A percentile compares a stretch with the other conserved stretches of the same genome.
These are phyloP conservation scores for Eurytoma californica DNA, from an alignment of 2,888 invertebrate genomes.

Conservation along the genomic window DNA sequence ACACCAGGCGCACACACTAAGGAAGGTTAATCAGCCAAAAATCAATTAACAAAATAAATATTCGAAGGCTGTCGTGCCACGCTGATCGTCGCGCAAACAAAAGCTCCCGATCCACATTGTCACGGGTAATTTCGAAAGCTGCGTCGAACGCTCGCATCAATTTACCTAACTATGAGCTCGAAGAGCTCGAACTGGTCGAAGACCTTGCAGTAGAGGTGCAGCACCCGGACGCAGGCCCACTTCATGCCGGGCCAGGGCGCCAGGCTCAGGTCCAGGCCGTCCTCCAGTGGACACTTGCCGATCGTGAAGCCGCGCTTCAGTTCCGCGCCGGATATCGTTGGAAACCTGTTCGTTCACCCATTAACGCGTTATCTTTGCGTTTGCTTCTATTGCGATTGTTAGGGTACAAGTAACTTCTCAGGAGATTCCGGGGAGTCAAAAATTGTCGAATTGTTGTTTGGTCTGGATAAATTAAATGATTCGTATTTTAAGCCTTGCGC, in stretches of 20 bases:
- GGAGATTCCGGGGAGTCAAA: neutral
- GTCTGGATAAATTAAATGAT: neutral
- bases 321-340: conserved; percentile 71
- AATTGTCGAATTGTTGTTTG: conserved; percentile 22
- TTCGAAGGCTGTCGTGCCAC: too few relatives aligned
- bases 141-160: neutral
- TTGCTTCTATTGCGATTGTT: neutral
- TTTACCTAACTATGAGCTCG: conserved; percentile 87
- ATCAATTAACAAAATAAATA: too few relatives aligned
- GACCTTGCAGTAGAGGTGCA: conserved; percentile 91
- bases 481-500: too few relatives aligned
- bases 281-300: conserved; percentile 75
- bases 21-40: too few relatives aligned
- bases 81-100: too few relatives aligned
- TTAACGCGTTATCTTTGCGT: neutral
- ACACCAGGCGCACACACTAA: too few relatives aligned
- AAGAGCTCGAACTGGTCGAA: conserved; percentile 88
- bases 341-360: conserved; percentile 62
- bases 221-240: conserved; percentile 88
- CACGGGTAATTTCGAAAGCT: too few relatives aligned
- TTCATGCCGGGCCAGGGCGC: conserved; percentile 89
- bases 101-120: too few relatives aligned
- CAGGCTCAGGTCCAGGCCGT: conserved; percentile 76
- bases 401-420: neutral
- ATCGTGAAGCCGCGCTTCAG: conserved; percentile 67